Conservation (phyloP, 2,113 vertebrate species). For the human (Homo sapiens) region DNA sequence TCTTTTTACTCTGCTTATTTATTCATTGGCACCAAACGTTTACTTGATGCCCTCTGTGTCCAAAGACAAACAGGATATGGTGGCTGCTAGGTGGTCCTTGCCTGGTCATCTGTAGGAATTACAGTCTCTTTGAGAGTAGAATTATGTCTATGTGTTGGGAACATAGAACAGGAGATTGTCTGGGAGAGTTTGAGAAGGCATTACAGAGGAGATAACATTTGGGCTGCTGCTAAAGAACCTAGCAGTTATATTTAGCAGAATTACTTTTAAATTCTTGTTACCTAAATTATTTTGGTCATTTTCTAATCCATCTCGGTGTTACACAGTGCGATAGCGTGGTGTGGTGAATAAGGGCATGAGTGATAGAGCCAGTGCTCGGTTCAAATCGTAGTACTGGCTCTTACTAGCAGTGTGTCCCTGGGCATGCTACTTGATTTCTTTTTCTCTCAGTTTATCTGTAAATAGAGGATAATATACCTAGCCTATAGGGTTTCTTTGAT, state of each 20-base stretch:
- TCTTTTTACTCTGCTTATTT: neutral
- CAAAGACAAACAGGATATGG: neutral
- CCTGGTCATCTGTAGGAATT: neutral
- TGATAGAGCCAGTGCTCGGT: neutral
- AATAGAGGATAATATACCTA: neutral
- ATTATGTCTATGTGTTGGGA: neutral
- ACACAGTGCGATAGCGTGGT: neutral
- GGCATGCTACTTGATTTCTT: neutral
- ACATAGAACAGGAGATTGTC: neutral
- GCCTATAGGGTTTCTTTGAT: neutral
- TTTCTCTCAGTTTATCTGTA: neutral
- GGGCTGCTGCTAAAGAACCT: neutral
- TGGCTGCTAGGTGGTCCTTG: neutral
- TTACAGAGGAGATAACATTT: neutral
- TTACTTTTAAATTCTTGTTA: neutral
- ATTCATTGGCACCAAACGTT: neutral
- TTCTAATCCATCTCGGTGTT: neutral
- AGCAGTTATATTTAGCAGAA: neutral
- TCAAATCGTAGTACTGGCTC: neutral
- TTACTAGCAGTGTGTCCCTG: neutral
- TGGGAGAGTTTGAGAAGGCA: neutral
- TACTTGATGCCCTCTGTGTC: neutral
- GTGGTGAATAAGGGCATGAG: neutral
- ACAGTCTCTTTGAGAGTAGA: neutral
- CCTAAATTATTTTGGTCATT: neutral